Evolutionary conservation across 2,888 invertebrate genomes (phyloP).

Genomic region (Eurois occulta): DNA sequence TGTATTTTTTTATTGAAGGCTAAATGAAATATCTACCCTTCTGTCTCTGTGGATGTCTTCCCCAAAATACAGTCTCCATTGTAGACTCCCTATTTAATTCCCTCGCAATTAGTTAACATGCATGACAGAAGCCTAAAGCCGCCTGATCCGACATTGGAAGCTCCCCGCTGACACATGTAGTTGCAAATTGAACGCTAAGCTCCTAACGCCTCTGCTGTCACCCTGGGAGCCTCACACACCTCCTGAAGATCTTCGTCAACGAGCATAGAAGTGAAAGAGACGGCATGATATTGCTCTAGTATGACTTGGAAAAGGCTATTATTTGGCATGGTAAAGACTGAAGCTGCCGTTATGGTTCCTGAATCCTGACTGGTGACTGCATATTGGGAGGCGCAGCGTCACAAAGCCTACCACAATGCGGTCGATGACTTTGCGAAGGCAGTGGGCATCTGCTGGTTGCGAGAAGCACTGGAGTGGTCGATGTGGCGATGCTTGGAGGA

Average conservation of each 20-base stretch:
- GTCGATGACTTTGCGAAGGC: not conserved
- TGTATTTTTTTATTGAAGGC: not conserved
- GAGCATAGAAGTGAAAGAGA: slow-evolving; percentile 4
- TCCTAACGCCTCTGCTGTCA: slow-evolving; percentile 22
- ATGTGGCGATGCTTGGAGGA: not conserved
- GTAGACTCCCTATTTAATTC: not conserved
- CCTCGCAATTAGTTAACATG: not conserved
- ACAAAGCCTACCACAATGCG: not conserved
- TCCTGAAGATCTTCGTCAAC: slow-evolving; percentile 23
- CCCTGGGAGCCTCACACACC: slow-evolving; percentile 9
- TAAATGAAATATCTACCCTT: not conserved
- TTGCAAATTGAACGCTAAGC: slow-evolving; percentile 39
- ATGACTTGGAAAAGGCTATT: not conserved
- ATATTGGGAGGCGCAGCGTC: not conserved
- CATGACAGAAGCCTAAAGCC: slow-evolving; percentile 8
- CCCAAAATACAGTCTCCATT: not conserved
- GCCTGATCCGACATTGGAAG: slow-evolving; percentile 28
- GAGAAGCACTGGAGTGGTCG: not conserved
- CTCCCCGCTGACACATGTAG: slow-evolving; percentile 36
- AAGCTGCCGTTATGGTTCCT: not conserved
- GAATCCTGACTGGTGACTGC: not conserved
- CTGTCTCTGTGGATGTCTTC: not conserved
- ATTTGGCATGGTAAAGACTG: not conserved
- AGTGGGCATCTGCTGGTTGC: not conserved
- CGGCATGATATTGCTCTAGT: not conserved